These are phyloP conservation scores for Python bivittatus DNA, from an alignment of 2,113 vertebrate species.

Conservation along the genomic window DNA sequence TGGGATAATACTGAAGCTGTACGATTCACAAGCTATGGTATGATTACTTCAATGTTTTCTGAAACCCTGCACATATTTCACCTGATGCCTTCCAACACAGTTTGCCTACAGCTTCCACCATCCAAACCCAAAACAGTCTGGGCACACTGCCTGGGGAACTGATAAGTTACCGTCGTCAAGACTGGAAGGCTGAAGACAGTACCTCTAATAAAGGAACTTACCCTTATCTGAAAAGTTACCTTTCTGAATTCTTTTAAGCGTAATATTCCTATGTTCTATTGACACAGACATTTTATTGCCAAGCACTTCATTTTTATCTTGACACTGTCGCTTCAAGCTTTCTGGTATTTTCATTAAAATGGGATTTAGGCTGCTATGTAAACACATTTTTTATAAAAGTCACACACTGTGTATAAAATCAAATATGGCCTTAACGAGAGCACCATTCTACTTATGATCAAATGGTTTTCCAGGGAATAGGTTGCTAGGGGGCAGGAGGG, in stretches of 20 bases:
- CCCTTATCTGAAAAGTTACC: background rate
- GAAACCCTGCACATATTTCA: background rate
- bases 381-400: background rate
- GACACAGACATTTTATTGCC: conserved; percentile 17
- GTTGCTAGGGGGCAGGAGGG: background rate
- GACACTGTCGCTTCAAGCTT: background rate
- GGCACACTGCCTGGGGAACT: background rate
- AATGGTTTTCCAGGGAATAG: background rate
- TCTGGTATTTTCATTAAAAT: background rate
- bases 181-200: background rate
- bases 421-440: background rate
- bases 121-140: background rate
- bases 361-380: background rate
- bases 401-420: background rate
- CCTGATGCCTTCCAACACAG: background rate
- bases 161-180: background rate
- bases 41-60: background rate
- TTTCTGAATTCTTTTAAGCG: background rate
- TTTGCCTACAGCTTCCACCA: background rate
- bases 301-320: background rate
- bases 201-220: background rate
- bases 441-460: background rate
- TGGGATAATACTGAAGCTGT: background rate
- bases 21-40: background rate
- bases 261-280: background rate